Conservation (phyloP, 1,140 invertebrate genomes). For the Trichomalopsis sarcophagae region DNA sequence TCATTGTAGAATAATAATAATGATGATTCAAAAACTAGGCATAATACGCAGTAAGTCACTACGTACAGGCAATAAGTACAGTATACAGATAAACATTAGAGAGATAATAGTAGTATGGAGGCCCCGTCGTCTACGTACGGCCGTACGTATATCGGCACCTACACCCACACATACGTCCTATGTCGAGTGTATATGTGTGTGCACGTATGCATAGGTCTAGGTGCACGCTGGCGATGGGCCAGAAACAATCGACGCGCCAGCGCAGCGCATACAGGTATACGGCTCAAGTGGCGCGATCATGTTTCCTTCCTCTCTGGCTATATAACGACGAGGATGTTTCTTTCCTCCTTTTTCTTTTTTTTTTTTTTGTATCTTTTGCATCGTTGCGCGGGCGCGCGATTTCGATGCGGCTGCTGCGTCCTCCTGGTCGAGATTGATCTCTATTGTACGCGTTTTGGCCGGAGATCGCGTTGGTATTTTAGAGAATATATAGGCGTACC, state of each 20-base stretch:
- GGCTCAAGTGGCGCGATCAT: constrained; percentile 22
- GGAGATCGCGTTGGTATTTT: too few species aligned
- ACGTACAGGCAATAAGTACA: not conserved
- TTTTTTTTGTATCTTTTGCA: not conserved
- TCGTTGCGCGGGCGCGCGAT: not conserved
- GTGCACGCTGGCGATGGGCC: constrained; percentile 25
- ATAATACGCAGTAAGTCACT: constrained; percentile 37
- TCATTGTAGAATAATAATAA: not conserved
- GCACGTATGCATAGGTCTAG: not conserved
- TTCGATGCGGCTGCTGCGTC: not conserved
- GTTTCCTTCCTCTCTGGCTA: not conserved
- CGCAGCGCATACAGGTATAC: constrained; percentile 2
- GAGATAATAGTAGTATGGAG: constrained; percentile 1
- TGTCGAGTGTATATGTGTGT: not conserved
- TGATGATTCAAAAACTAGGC: not conserved
- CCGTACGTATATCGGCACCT: not conserved
- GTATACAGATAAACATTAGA: constrained; percentile 15
- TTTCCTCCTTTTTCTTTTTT: not conserved
- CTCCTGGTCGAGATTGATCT: not conserved
- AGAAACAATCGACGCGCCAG: constrained; percentile 32
- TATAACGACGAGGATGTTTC: not conserved
- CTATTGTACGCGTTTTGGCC: too few species aligned
- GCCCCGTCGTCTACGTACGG: constrained; percentile 1
- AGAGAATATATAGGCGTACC: too few species aligned
- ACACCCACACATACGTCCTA: not conserved